Evolutionary conservation across 2,888 invertebrate genomes (phyloP), one percentile per base, ranked within the genome.

Genomic region (Trichopria drosophilae): DNA sequence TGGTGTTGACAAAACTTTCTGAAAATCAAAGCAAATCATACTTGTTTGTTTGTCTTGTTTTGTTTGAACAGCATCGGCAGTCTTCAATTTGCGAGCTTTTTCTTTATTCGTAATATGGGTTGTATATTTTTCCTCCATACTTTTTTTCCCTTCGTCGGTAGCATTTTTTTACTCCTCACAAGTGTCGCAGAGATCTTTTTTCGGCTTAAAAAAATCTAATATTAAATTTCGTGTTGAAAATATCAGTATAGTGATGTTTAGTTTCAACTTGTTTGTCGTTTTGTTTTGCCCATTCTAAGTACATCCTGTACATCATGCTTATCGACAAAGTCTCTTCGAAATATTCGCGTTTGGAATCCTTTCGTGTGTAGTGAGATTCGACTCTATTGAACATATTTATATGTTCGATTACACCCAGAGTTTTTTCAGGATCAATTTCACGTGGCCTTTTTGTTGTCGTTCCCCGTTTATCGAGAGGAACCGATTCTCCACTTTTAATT

Each of bases 171-270:
- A 7, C n/a, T n/a, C n/a, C n/a, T n/a, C n/a, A n/a, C n/a, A n/a
- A n/a, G n/a, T n/a, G n/a, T n/a, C n/a, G n/a, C 19, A 19, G 18
- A 32, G 7, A 7, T 10, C 19, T 18, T 12, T 64, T 59, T 53
- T 60, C 62, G 42, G 58, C 46, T n/a, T 44, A 59, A n/a, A 24
- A 29, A 46, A 64, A 58, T n/a, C 47, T 20, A 28, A 40, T 47
- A 10, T 40, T 47, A 22, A 47, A 47, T 16, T 39, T 23, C 4
- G 40, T 31, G 16, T 47, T 47, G 22, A 47, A 47, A 7, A 18
- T 28, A 31, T 44, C 36, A 9, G n/a, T n/a, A n/a, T n/a, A n/a
- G n/a, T n/a, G n/a, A n/a, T n/a, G n/a, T n/a, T n/a, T n/a, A n/a
- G n/a, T 42, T 18, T 28, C 42, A 9, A 42, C 12, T n/a, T 18